Evolutionary conservation across 2,797 vertebrate species (phyloP).

Genomic region (Dendrocincla fuliginosa): DNA sequence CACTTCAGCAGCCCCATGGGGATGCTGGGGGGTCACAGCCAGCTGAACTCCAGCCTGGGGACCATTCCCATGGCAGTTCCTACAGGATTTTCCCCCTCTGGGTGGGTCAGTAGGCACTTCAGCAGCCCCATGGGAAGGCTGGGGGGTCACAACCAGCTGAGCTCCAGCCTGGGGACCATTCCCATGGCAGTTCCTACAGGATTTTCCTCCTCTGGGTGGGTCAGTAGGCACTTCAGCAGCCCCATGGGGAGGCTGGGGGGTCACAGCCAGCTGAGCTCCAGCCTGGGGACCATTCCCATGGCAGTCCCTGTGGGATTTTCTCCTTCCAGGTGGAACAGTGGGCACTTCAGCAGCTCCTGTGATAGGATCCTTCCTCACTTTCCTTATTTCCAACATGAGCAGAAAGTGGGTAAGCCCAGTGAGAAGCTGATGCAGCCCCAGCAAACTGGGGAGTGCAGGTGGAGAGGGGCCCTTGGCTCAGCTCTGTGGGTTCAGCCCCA

Average conservation of each 20-base stretch:
- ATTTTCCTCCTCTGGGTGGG: too few relatives aligned
- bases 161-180: too few relatives aligned
- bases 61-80: neutral
- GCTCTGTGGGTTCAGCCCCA: rapidly evolving
- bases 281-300: neutral
- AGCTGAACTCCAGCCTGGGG: neutral
- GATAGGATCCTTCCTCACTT: neutral
- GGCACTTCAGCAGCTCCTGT: neutral
- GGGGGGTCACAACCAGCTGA: neutral
- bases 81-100: neutral
- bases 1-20: neutral
- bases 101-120: neutral
- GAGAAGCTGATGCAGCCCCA: neutral
- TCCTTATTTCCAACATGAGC: neutral
- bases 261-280: neutral
- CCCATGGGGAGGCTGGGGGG: too few relatives aligned
- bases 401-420: neutral
- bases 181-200: too few relatives aligned
- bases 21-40: too few relatives aligned
- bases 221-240: rapidly evolving
- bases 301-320: neutral
- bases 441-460: rapidly evolving
- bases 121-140: neutral
- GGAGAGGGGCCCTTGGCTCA: neutral
- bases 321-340: neutral